Conservation (phyloP, 1,140 invertebrate species). For the Palaemon carinicauda region DNA sequence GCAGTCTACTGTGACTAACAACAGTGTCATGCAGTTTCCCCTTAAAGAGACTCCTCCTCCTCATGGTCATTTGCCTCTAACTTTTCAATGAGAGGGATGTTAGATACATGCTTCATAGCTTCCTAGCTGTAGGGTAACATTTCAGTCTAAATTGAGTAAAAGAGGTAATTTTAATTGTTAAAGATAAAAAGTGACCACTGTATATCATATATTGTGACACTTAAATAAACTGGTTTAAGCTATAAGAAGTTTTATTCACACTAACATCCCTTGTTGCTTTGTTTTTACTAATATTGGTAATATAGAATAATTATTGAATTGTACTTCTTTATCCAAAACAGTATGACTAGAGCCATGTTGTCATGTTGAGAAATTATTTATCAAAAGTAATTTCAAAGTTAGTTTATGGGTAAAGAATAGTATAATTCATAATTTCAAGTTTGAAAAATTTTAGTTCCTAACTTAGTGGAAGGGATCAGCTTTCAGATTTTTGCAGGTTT, state of each 20-base stretch:
- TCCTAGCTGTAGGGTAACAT: slow-evolving; percentile 49
- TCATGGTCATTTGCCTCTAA: slow-evolving; percentile 19
- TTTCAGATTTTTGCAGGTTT: too few species aligned
- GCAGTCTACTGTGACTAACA: slow-evolving; percentile 32
- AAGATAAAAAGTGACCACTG: slow-evolving; percentile 52
- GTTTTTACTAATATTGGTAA: too few species aligned
- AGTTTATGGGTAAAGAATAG: too few species aligned
- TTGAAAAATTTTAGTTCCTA: too few species aligned
- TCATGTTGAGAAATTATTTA: too few species aligned
- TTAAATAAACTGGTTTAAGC: slow-evolving; percentile 55
- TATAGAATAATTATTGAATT: too few species aligned
- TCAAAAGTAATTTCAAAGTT: too few species aligned
- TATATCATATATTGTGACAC: slow-evolving; percentile 58
- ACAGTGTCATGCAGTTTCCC: slow-evolving; percentile 5
- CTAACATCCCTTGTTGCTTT: slow-evolving; percentile 6
- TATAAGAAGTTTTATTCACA: slow-evolving; percentile 36
- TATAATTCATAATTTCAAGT: too few species aligned
- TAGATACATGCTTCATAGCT: slow-evolving; percentile 50
- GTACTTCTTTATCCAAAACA: too few species aligned
- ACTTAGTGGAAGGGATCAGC: too few species aligned
- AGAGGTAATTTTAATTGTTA: slow-evolving; percentile 54
- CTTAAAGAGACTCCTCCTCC: background rate
- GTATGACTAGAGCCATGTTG: too few species aligned
- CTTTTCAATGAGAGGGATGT: slow-evolving; percentile 41
- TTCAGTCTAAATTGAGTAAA: slow-evolving; percentile 41